Percentiles rank a stretch among this genome's conserved stretches.
Evolutionary conservation across 2,797 vertebrate genomes (phyloP).

Genomic region (Gymnopithys bicolor): DNA sequence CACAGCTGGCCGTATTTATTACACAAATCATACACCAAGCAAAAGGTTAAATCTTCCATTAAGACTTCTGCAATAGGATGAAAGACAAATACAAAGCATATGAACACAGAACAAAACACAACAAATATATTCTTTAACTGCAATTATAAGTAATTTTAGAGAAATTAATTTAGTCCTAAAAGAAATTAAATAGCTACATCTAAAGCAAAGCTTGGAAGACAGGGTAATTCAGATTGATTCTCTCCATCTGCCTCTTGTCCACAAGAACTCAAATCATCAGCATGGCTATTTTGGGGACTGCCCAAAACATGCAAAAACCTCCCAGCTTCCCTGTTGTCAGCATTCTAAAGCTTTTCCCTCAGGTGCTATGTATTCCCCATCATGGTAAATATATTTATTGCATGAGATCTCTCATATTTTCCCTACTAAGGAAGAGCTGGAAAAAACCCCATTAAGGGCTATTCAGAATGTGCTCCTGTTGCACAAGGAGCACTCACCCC

Average conservation of each 20-base stretch:
- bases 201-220: neutral
- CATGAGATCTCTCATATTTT: neutral
- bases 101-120: neutral
- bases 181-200: neutral
- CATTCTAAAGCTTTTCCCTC: neutral
- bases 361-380: neutral
- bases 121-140: neutral
- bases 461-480: neutral
- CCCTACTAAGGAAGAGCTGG: neutral
- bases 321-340: neutral
- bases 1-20: neutral
- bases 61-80: neutral
- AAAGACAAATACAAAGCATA: neutral
- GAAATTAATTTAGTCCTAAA: neutral
- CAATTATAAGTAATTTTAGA: neutral
- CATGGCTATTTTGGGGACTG: neutral
- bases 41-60: constrained; percentile 19
- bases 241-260: neutral
- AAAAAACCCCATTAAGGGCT: neutral
- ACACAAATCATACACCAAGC: neutral
- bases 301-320: neutral
- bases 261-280: neutral
- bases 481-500: neutral
- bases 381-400: neutral
- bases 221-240: neutral